A percentile compares a stretch with the other conserved stretches of the same genome.
phyloP scores from a whole-genome alignment of 2,113 vertebrate genomes.

The Chlorodrepanis virens region DNA sequence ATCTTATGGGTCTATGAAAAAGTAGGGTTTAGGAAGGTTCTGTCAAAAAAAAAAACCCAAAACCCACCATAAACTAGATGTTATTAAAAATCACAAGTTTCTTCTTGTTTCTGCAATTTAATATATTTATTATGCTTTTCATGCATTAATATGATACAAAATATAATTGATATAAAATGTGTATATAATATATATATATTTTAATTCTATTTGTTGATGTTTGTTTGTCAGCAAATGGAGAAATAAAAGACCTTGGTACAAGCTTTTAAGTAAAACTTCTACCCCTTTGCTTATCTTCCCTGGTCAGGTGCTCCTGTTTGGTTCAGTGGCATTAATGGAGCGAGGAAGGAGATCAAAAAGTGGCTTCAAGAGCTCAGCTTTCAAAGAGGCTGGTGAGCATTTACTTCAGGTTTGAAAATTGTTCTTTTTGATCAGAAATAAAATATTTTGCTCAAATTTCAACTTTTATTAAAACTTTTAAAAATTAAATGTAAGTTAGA shows the following conservation, averaged over 20 bases:
- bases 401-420: not conserved
- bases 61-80: not conserved
- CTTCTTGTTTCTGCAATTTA: not conserved
- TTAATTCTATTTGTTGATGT: not conserved
- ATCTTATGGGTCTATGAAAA: not conserved
- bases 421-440: not conserved
- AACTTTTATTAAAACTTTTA: not conserved
- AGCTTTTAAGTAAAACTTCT: not conserved
- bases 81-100: not conserved
- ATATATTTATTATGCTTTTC: not conserved
- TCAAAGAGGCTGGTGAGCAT: not conserved
- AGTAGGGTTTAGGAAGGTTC: not conserved
- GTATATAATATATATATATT: not conserved
- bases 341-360: not conserved
- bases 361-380: not conserved
- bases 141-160: no score
- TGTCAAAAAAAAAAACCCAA: not conserved
- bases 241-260: not conserved
- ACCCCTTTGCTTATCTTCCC: not conserved
- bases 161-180: no score
- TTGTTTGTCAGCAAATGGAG: not conserved
- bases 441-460: not conserved
- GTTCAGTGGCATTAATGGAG: fast-evolving
- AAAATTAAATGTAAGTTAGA: not conserved
- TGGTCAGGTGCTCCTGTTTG: not conserved